Conservation (phyloP, 2,797 vertebrate species). For the Micromesistius poutassou region DNA sequence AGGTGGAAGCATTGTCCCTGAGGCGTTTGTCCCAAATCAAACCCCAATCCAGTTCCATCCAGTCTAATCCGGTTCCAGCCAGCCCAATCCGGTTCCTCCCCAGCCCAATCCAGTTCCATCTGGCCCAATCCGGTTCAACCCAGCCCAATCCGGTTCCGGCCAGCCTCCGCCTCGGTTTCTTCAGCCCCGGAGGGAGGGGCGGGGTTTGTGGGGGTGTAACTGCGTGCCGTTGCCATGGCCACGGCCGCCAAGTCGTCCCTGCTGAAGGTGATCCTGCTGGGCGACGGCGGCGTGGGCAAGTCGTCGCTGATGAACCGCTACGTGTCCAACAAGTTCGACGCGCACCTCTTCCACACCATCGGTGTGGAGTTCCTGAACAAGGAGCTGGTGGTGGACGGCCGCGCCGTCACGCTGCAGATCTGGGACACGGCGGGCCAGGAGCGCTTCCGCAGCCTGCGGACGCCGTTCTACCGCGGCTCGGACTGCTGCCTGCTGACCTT, state of each 20-base stretch:
- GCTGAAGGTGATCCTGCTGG: constrained; percentile 93
- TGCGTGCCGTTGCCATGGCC: constrained; percentile 14
- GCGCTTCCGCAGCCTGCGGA: constrained; percentile 92
- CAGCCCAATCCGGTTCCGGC: background rate
- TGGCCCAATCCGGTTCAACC: background rate
- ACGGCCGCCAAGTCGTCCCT: constrained; percentile 86
- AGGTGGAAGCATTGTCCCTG: background rate
- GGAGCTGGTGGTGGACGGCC: constrained; percentile 92
- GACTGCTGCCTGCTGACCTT: constrained; percentile 97
- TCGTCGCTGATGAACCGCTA: constrained; percentile 99
- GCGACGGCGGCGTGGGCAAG: constrained; percentile 95
- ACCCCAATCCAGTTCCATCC: background rate
- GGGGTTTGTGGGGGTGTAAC: background rate
- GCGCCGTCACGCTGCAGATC: constrained; percentile 90
- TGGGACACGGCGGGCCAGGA: constrained; percentile 98
- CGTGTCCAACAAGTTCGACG: constrained; percentile 93
- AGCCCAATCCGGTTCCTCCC: background rate
- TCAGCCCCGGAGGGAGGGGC: background rate
- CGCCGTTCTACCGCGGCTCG: constrained; percentile 94
- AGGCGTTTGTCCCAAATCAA: background rate
- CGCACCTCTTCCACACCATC: constrained; percentile 95
- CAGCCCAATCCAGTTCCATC: background rate
- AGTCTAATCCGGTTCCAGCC: background rate
- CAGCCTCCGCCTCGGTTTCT: background rate
- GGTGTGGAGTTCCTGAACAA: constrained; percentile 97